Percentiles rank a stretch among this genome's conserved stretches.
Conservation (phyloP, 2,888 invertebrate species). For the Tenthredo scrophulariae region DNA sequence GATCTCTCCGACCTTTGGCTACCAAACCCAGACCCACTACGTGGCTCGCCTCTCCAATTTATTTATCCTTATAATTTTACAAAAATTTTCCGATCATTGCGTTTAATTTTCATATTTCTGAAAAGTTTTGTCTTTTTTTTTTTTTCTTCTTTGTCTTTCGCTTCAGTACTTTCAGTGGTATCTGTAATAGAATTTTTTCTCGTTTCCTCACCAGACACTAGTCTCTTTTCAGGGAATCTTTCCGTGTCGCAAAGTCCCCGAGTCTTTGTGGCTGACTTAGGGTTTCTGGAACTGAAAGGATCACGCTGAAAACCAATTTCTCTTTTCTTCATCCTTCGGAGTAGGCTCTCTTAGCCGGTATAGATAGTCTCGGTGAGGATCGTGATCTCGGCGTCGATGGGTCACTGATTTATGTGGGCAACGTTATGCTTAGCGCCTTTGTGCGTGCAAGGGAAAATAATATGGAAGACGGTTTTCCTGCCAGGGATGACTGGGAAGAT, state of each 20-base stretch:
- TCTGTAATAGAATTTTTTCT: neutral
- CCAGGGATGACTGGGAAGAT: conserved; percentile 10
- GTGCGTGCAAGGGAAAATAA: neutral
- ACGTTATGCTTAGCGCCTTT: conserved; percentile 41
- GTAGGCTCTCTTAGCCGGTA: neutral
- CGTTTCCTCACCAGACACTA: neutral
- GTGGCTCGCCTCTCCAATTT: neutral
- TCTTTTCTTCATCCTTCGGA: conserved; percentile 37
- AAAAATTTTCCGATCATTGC: neutral
- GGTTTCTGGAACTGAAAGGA: conserved; percentile 24
- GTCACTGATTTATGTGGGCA: conserved; percentile 29
- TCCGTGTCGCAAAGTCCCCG: neutral
- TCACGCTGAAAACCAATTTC: conserved; percentile 37
- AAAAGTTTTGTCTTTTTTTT: neutral
- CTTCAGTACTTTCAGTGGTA: neutral
- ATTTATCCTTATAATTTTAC: neutral
- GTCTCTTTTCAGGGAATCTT: neutral
- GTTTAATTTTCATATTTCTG: too few relatives aligned
- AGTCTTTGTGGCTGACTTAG: conserved; percentile 4
- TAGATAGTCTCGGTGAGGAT: conserved; percentile 7
- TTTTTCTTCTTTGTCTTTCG: neutral
- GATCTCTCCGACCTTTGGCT: conserved; percentile 14
- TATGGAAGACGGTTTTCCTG: neutral
- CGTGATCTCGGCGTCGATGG: conserved; percentile 28
- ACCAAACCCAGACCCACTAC: neutral